phyloP scores from a whole-genome alignment of 64 coral and sea anemone genomes.

The Montipora cactus region DNA sequence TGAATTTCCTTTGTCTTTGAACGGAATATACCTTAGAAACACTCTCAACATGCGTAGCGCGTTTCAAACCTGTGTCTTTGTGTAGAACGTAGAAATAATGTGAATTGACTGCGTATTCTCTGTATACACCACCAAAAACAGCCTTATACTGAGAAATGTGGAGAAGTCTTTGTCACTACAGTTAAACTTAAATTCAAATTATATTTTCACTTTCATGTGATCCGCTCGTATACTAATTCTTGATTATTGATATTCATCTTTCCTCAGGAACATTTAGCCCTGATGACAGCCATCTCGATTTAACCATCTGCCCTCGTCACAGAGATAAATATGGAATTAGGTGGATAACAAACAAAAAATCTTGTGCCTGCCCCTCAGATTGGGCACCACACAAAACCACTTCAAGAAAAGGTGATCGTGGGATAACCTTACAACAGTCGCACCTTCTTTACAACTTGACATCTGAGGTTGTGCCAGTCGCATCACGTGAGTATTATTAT shows the following conservation, averaged over 20 bases:
- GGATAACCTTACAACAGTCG: constrained; percentile 32
- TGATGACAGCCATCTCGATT: neutral
- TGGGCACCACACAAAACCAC: constrained; percentile 46
- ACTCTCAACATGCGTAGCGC: no score
- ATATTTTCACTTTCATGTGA: neutral
- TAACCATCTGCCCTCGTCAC: constrained; percentile 48
- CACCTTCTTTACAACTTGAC: neutral
- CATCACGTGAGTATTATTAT: constrained; percentile 20
- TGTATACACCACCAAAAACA: no score
- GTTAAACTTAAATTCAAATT: neutral
- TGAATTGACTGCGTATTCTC: no score
- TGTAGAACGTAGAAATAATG: no score
- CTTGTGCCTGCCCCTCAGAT: neutral
- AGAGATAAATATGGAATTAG: constrained; percentile 31
- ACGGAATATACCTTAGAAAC: neutral
- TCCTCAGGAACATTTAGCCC: constrained; percentile 18
- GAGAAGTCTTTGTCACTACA: neutral
- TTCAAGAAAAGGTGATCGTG: constrained; percentile 38
- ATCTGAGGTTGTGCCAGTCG: constrained; percentile 29
- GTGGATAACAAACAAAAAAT: constrained; percentile 41
- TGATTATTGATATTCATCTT: constrained; percentile 8
- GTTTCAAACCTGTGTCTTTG: no score
- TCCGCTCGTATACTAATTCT: neutral
- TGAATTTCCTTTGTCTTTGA: neutral
- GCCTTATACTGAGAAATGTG: no score